Evolutionary conservation across 2,888 invertebrate genomes (phyloP), one percentile per base, ranked within the genome.

Genomic region (Lepas anatifera): DNA sequence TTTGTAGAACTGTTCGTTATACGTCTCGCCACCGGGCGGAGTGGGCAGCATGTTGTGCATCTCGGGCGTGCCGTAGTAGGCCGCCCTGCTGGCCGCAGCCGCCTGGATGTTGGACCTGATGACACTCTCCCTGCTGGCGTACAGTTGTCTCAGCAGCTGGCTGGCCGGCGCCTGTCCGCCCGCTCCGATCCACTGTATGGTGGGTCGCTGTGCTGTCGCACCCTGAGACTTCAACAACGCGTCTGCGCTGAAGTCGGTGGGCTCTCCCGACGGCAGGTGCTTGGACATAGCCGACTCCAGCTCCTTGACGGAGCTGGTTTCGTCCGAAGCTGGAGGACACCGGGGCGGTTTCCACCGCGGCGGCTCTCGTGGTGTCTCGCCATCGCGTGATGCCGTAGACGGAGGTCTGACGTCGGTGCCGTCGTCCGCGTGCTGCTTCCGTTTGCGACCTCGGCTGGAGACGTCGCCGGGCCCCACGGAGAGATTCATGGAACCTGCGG

Each of bases 91-190:
- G 3, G 73, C 75, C 32, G 76, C 77, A 74, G 84, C 85, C 11
- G 76, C 76, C 74, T 77, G 77, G 16, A 87, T 91, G 76, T 93
- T 94, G 41, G 95, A 94, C 43, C 96, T 85, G 75, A 96, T 96
- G 22, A 96, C 96, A 78, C 95, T 95, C 80, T 96, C 96, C 64
- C 96, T 85, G 78, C 93, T 95, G 25, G 92, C 92, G 79, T 95
- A 95, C 2, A 96, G 83, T 78, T 95, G 95, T 37, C 95, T 84
- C 13, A 96, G 81, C 29, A 96, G 83, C 0, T 94, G 92, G 0
- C 95, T 92, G 68, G 76, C 70, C 27, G 75, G 70, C 63, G 64
- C 72, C 68, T 46, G 72, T 27, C 50, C 52, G 52, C 75, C 85
- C 81, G 76, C 88, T 0, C 94, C 94, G 73, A 94, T 92, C 95